Evolutionary conservation across 2,797 vertebrate genomes (phyloP).

Genomic region (Enteromius fasciolatus): DNA sequence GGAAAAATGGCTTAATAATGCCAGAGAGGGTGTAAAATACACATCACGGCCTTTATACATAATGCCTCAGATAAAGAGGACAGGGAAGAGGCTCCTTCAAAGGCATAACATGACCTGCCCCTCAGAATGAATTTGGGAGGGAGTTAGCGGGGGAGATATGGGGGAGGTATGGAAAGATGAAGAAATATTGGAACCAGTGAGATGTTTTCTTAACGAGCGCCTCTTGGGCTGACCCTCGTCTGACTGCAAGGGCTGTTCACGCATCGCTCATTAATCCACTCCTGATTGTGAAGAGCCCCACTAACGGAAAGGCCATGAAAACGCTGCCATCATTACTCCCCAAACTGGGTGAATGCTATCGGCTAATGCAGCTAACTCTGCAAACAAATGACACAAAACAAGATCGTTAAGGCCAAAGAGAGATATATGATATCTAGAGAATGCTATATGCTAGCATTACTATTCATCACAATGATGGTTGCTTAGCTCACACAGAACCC

Average conservation of each 20-base stretch:
- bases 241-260: constrained; percentile 67
- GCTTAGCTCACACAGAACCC: background rate
- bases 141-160: constrained; percentile 13
- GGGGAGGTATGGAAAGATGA: constrained; percentile 54
- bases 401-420: background rate
- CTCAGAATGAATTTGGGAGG: constrained; percentile 2
- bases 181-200: constrained; percentile 63
- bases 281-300: constrained; percentile 64
- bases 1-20: constrained; percentile 58
- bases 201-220: constrained; percentile 71
- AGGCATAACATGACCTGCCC: constrained; percentile 73
- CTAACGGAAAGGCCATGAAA: constrained; percentile 35
- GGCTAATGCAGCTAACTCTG: background rate
- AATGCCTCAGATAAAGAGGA: constrained; percentile 72
- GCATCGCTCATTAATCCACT: constrained; percentile 71
- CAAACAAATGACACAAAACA: constrained; percentile 6
- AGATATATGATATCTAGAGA: background rate
- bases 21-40: constrained; percentile 65
- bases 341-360: constrained; percentile 10
- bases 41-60: constrained; percentile 75
- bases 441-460: background rate
- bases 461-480: background rate
- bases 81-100: constrained; percentile 70
- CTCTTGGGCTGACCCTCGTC: constrained; percentile 62
- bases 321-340: constrained; percentile 9